Evolutionary conservation across 1,140 invertebrate genomes (phyloP), one percentile per base, ranked within the genome.

Genomic region (Diorhabda elongata): DNA sequence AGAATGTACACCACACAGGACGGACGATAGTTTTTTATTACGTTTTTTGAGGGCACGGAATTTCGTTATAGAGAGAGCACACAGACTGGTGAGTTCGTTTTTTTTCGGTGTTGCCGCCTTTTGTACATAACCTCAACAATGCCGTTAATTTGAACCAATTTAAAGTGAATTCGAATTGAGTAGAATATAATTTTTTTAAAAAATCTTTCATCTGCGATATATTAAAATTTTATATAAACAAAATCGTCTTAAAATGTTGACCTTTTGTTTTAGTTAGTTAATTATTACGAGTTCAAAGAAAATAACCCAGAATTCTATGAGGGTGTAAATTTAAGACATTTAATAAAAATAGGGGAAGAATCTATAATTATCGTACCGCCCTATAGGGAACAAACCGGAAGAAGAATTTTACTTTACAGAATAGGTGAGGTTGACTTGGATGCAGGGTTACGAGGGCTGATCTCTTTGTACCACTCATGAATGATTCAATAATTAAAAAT

Each of bases 21-120:
- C 88, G 81, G 94, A 96, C 78, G 92, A 95, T 77, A 87, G 86
- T 4, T 96, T 92, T 81, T 81, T 97, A 42, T 81, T 94, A 9
- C 85, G 91, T 76, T 96, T 95, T 82, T 83, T 97, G 44, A 85
- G 94, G 71, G 92, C 92, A 0, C 85, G 93, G 71, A 89, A 90
- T 78, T 96, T 94, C 80, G 88, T 92, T 77, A 84, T 93, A 3
- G 87, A 90, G 78, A 84, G 88, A 71, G 90, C 94, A 0, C 92
- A 96, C 80, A 87, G 88, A 83, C 82, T 97, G 87, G 91, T 93
- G 81, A 86, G 84, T 52, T 52, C 26, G 26, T 26, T 26, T 26
- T 26, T n/a, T 26, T 26, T 26, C 26, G 26, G 26, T 26, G 26
- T 26, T 26, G 26, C 26, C 26, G 26, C 26, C 26, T 26, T 26